Conservation (phyloP, 2,113 vertebrate genomes). For the Eptesicus fuscus region DNA sequence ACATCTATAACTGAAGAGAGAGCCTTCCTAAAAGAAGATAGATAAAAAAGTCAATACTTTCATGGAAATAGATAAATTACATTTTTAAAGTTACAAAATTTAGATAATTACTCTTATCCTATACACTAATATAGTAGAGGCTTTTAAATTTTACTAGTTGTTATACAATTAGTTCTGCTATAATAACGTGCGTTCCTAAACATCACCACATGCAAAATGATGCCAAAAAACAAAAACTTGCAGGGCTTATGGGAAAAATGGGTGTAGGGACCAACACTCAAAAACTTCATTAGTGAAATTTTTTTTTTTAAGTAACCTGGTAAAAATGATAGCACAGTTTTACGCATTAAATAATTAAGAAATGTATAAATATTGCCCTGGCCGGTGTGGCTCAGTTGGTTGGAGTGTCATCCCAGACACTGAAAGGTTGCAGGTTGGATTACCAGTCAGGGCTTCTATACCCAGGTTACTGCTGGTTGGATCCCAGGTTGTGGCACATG, state of each 20-base stretch:
- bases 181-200: constrained; percentile 3
- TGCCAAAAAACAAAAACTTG: background rate
- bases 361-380: background rate
- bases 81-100: background rate
- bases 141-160: constrained; percentile 10
- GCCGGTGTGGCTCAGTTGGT: background rate
- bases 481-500: background rate
- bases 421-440: background rate
- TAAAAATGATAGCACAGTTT: background rate
- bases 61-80: constrained; percentile 26
- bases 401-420: background rate
- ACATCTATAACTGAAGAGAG: background rate
- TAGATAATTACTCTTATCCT: background rate
- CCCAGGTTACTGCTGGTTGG: background rate
- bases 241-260: background rate
- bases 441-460: background rate
- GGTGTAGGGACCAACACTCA: background rate
- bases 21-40: background rate
- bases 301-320: background rate
- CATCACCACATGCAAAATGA: background rate
- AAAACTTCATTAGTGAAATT: constrained; percentile 10
- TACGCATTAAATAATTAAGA: background rate
- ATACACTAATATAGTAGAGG: background rate
- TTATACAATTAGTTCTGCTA: background rate
- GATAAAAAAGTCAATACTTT: background rate